Evolutionary conservation across 2,113 vertebrate species (phyloP).

Genomic region (Callipepla squamata): DNA sequence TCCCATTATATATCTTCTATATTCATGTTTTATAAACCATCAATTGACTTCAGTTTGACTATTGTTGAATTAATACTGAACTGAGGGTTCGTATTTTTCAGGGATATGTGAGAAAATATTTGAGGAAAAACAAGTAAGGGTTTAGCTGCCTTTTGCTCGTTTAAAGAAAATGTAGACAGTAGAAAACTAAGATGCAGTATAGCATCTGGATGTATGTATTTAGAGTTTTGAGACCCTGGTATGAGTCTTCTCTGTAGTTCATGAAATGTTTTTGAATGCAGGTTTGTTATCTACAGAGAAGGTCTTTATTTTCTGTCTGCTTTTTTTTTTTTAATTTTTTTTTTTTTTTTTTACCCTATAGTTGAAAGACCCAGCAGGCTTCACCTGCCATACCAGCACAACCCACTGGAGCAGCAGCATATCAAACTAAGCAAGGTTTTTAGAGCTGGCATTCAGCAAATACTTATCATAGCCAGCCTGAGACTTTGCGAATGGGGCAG

Average conservation of each 20-base stretch:
- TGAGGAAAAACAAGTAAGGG: background rate
- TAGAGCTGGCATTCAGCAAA: background rate
- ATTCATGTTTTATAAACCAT: background rate
- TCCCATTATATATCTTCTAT: background rate
- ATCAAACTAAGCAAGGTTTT: background rate
- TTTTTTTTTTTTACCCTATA: background rate
- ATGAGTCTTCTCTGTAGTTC: background rate
- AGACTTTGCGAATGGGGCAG: background rate
- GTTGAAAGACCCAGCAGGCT: constrained; percentile 31
- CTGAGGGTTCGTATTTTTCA: background rate
- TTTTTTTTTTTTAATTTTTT: background rate
- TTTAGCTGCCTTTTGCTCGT: background rate
- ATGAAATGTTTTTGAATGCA: background rate
- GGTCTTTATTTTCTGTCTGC: background rate
- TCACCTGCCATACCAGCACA: constrained; percentile 42
- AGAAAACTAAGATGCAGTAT: background rate
- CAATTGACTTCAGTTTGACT: background rate
- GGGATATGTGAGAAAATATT: background rate
- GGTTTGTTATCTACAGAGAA: background rate
- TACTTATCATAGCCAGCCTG: background rate
- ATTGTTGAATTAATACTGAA: background rate
- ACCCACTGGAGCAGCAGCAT: background rate
- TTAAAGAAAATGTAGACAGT: background rate
- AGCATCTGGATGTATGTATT: background rate
- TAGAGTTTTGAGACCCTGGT: background rate